Evolutionary conservation across 2,113 vertebrate genomes (phyloP), one percentile per base, ranked within the genome.

Genomic region (Plecotus auritus): DNA sequence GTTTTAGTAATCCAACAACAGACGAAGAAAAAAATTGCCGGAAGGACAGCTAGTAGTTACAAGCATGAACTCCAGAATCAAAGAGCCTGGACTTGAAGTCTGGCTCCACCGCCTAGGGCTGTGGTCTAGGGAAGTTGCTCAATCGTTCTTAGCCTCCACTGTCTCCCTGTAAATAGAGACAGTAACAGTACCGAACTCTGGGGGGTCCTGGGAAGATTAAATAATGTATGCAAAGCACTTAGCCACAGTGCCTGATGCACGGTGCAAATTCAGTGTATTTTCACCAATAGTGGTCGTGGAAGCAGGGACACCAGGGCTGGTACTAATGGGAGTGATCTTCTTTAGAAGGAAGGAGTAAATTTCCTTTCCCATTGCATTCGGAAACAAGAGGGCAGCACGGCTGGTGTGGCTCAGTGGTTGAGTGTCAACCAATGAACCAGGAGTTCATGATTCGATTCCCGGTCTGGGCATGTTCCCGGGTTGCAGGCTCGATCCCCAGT

Each of bases 1-100:
- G 94, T 85, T 95, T 95, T 8, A 78, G 92, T 37, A 59, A 92
- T 47, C 45, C 92, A 87, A 85, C 86, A 51, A 89, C 83, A 93
- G 69, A 17, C n/a, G 74, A 18, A 9, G 26, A 30, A 56, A 4
- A n/a, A 37, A n/a, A 16, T 9, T 10, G 20, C 35, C 47, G 4
- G 30, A 42, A 54, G 18, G 17, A 51, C 6, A 35, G n/a, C 37
- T 5, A 9, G 76, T 2, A 20, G 49, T 54, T 84, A 77, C n/a
- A 5, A 72, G 66, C 26, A 11, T 3, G 0, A n/a, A 40, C 66
- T 66, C 32, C 13, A 49, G 40, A 28, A 78, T 32, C 28, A 22
- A 37, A 64, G 78, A 7, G 45, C 82, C 47, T 14, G 5, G n/a
- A 49, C 37, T 61, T 64, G 77, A 32, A 54, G 51, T 20, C 66